Percentiles rank a stretch among this genome's conserved stretches.
Conservation (phyloP, 2,113 vertebrate genomes). For the Rattus norvegicus region GRCr8 NC_086019.1:236323501-236324000, state of each 20-base stretch:
- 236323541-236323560: not conserved
- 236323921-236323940: constrained; percentile 38
- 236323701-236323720: constrained; percentile 21
- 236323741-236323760: constrained; percentile 12
- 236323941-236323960: constrained; percentile 47
- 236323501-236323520: not conserved
- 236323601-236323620: constrained; percentile 27
- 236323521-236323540: not conserved
- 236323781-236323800: not conserved
- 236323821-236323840: not conserved
- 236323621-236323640: not conserved
- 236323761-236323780: not conserved
- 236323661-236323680: not conserved
- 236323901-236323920: constrained; percentile 63
- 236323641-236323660: not conserved
- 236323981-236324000: constrained; percentile 43
- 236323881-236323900: constrained; percentile 42
- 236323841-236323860: not conserved
- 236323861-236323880: not conserved
- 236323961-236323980: constrained; percentile 25
- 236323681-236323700: constrained; percentile 20
- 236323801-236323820: constrained; percentile 37
- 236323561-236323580: not conserved
- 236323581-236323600: constrained; percentile 10
- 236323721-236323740: not conserved